phyloP scores from a whole-genome alignment of 1,140 invertebrate genomes.

The Cydia pomonella region DNA sequence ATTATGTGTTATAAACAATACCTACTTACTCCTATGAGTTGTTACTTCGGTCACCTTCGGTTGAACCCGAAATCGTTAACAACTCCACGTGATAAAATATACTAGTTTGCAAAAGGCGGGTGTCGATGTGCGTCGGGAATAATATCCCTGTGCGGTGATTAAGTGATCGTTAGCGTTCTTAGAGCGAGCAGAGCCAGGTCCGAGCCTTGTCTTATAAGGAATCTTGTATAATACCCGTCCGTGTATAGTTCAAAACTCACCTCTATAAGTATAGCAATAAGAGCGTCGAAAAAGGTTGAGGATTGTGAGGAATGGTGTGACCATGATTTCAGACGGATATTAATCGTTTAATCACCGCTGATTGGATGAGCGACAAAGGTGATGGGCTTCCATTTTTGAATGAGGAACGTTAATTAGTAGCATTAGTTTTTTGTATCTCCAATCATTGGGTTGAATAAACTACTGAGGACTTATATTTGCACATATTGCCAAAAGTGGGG shows the following conservation, averaged over 20 bases:
- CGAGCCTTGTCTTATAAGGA: conserved; percentile 44
- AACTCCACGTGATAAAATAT: not conserved
- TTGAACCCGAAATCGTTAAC: too few relatives aligned
- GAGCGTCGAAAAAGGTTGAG: not conserved
- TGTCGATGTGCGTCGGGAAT: not conserved
- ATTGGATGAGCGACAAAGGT: conserved; percentile 38
- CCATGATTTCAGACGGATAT: conserved; percentile 37
- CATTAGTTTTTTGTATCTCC: not conserved
- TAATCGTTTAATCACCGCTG: conserved; percentile 48
- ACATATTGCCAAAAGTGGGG: not conserved
- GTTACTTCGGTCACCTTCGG: too few relatives aligned
- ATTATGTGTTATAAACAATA: too few relatives aligned
- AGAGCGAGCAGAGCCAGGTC: conserved; percentile 40
- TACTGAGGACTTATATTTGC: not conserved
- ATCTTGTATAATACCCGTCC: conserved; percentile 36
- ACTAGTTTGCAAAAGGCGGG: not conserved
- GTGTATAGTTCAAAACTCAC: not conserved
- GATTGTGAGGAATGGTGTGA: not conserved
- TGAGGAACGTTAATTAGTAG: conserved; percentile 1
- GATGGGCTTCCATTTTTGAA: conserved; percentile 22
- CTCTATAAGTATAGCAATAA: not conserved
- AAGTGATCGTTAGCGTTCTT: conserved; percentile 52
- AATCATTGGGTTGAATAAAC: not conserved
- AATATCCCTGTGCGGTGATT: conserved; percentile 41
- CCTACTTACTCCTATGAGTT: too few relatives aligned